Conservation (phyloP, 2,888 invertebrate genomes). For the Limnephilus lunatus region DNA sequence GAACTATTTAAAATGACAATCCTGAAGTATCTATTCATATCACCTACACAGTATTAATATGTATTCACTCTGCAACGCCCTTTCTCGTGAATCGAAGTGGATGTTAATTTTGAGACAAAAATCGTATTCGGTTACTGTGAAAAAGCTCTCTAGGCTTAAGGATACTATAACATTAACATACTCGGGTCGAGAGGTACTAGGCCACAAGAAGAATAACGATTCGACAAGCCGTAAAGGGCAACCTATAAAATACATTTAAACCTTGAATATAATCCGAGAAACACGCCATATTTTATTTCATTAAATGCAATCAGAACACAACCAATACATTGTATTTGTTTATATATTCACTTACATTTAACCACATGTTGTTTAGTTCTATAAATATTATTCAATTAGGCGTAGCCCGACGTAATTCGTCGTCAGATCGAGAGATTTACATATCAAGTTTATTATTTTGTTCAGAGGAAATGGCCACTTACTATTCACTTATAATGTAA, state of each 20-base stretch:
- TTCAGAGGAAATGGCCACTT: background rate
- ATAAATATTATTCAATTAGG: background rate
- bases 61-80: no score
- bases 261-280: background rate
- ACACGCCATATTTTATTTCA: background rate
- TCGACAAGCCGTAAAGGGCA: background rate
- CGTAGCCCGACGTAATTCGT: background rate
- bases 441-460: background rate
- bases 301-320: background rate
- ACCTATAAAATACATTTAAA: background rate
- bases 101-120: no score
- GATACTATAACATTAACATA: background rate
- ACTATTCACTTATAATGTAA: background rate
- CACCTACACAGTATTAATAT: no score
- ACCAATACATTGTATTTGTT: background rate
- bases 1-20: no score
- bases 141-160: background rate
- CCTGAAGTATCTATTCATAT: no score
- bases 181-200: background rate
- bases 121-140: background rate
- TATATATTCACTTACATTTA: background rate
- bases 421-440: background rate
- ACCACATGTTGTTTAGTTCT: background rate
- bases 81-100: no score
- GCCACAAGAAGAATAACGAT: background rate